Conservation (phyloP, 2,888 invertebrate species). For the Lithosia quadra region DNA sequence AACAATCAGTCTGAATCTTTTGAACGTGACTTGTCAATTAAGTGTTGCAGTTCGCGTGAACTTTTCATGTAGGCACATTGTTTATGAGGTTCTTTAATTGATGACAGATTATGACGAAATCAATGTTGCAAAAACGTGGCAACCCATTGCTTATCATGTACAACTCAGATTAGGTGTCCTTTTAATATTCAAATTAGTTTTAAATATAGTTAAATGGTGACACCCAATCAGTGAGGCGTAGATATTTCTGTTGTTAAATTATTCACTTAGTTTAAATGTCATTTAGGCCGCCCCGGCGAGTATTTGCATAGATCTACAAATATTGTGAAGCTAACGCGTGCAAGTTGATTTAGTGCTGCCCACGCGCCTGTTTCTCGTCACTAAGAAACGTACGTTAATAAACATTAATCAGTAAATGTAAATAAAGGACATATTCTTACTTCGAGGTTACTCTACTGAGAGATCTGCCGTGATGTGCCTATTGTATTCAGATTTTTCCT, state of each 20-base stretch:
- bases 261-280: conserved; percentile 38
- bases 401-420: conserved; percentile 18
- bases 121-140: conserved; percentile 17
- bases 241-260: conserved; percentile 28
- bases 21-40: conserved; percentile 49
- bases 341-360: conserved; percentile 55
- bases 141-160: not conserved
- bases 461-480: not conserved
- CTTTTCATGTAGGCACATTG: conserved; percentile 10
- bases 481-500: not conserved
- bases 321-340: conserved; percentile 50
- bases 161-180: not conserved
- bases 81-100: conserved; percentile 11
- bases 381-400: conserved; percentile 27
- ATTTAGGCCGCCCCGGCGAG: conserved; percentile 31
- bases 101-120: conserved; percentile 15
- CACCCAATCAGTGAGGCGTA: conserved; percentile 17
- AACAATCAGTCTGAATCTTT: conserved; percentile 52
- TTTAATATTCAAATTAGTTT: conserved; percentile 15
- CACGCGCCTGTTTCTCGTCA: conserved; percentile 59
- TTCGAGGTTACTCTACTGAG: not conserved
- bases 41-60: conserved; percentile 21
- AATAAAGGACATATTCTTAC: conserved; percentile 11
- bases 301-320: conserved; percentile 49
- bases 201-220: conserved; percentile 14